Evolutionary conservation across 2,888 invertebrate genomes (phyloP).

Genomic region (Theodoxus fluviatilis): DNA sequence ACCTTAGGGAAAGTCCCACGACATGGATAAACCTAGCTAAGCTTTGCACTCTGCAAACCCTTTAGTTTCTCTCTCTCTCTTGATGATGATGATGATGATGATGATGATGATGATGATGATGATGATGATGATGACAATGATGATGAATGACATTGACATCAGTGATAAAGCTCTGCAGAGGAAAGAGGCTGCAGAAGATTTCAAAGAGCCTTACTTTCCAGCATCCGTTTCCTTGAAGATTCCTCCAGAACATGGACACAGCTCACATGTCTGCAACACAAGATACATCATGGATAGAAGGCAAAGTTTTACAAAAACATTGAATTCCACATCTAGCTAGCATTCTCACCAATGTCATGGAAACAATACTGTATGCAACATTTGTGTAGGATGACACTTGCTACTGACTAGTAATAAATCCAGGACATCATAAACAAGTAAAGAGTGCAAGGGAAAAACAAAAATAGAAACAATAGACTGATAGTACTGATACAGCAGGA

Average conservation of each 20-base stretch:
- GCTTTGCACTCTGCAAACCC: not conserved
- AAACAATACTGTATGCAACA: no score
- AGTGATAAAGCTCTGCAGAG: no score
- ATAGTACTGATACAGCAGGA: not conserved
- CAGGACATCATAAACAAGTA: not conserved
- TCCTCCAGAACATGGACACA: conserved; percentile 93
- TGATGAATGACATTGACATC: no score
- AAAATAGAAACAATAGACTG: no score
- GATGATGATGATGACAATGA: no score
- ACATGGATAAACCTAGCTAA: not conserved
- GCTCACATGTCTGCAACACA: conserved; percentile 76
- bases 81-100: no score
- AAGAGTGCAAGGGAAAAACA: not conserved
- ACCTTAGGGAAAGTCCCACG: not conserved
- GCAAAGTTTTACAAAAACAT: not conserved
- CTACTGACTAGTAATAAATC: not conserved
- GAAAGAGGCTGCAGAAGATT: not conserved
- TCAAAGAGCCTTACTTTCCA: conserved; percentile 73
- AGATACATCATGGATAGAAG: not conserved
- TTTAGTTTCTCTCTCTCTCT: no score
- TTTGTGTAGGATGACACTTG: no score
- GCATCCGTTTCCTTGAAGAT: conserved; percentile 95
- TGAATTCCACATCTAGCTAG: not conserved
- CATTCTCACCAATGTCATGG: no score
- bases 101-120: no score